Conservation (phyloP, 2,113 vertebrate species). For the Protomyctophum bolini region DNA sequence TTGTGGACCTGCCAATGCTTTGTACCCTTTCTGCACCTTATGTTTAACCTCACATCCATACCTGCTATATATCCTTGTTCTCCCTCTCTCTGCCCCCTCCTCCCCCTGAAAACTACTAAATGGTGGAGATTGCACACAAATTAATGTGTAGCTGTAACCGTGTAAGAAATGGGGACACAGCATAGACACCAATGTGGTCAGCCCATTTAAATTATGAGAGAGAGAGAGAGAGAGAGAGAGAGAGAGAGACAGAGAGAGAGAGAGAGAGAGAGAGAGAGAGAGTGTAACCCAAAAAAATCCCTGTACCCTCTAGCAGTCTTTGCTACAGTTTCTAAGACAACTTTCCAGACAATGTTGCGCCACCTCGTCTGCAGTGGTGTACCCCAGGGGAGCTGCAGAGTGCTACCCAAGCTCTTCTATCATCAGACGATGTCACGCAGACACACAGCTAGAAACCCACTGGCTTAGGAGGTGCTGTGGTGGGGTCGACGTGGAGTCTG, state of each 20-base stretch:
- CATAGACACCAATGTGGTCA: too few species aligned
- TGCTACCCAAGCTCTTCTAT: conserved; percentile 53
- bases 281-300: conserved; percentile 4
- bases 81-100: too few species aligned
- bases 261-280: not conserved
- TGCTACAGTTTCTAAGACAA: conserved; percentile 8
- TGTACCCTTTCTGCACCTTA: too few species aligned
- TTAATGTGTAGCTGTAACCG: too few species aligned
- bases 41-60: too few species aligned
- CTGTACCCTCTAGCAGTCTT: conserved; percentile 18
- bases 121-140: too few species aligned
- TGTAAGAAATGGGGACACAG: too few species aligned
- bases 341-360: conserved; percentile 32
- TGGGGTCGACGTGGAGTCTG: too few species aligned
- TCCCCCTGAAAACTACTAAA: too few species aligned
- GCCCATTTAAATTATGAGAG: conserved; percentile 2
- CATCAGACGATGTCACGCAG: conserved; percentile 44
- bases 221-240: not conserved
- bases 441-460: conserved; percentile 41
- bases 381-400: conserved; percentile 25
- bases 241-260: not conserved
- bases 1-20: too few species aligned
- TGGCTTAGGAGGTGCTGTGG: too few species aligned
- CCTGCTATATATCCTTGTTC: too few species aligned
- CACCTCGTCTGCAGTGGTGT: conserved; percentile 28